Base-by-base conservation (phyloP, 2,888 invertebrate species). In the Thereva nobilitata region DNA sequence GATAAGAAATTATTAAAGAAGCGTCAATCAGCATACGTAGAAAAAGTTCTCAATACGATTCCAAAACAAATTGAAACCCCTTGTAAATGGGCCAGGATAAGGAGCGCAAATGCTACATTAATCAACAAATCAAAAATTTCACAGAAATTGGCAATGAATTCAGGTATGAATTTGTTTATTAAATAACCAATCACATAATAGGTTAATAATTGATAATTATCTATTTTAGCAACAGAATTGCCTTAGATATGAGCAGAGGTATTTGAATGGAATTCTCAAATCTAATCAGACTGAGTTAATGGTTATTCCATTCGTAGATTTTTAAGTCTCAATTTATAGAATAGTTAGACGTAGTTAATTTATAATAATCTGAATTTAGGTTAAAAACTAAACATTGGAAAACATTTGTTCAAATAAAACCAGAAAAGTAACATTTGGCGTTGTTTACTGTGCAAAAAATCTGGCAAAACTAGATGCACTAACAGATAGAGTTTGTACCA, bases 111-210 rank as follows among this genome's bases (percentile, higher is more conserved):
- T 69, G 69, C 45, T 67, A 54, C 37, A 59, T 65, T 42, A 69
- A 69, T 55, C 64, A 65, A 44, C 49, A 69, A 54, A 69, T 69
- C 37, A 69, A 68, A 38, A 42, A 66, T 64, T 53, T 63, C 52
- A 66, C 57, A 45, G 57, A 45, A 12, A 53, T 41, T 52, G 49
- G 38, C 12, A 54, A 38, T 38, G 40, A 54, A 12, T 54, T 12
- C 35, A 64, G 53, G 45, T 50, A 53, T 42, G 49, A 49, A 42
- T n/a, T n/a, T n/a, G n/a, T n/a, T n/a, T n/a, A n/a, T n/a, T n/a
- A n/a, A n/a, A n/a, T n/a, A n/a, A n/a, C n/a, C 12, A 34, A 8
- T 50, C 7, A 50, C 4, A n/a, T 50, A 45, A 4, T 45, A 45
- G 9, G 4, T 4, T 4, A 45, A 45, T 6, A n/a, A 4, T 45